Evolutionary conservation across 2,888 invertebrate genomes (phyloP), one percentile per base, ranked within the genome.

Genomic region (Spisula subtruncata): DNA sequence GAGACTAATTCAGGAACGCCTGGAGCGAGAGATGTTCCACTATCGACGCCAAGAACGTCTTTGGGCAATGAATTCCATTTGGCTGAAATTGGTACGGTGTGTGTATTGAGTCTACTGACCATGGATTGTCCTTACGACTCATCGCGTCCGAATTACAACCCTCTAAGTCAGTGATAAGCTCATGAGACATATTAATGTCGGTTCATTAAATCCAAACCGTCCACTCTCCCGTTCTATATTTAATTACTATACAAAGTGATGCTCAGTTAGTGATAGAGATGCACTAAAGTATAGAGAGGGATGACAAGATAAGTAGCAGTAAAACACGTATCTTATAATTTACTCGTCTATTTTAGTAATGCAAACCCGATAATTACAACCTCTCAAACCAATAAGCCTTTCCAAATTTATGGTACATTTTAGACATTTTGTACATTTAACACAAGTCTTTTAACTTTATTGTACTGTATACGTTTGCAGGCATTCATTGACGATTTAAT

Each of bases 181-280:
- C 29, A 48, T 75, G 88, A 85, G 85, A 89, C 82, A 35, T 81
- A 89, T 85, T 75, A 82, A 46, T 14, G 35, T 46, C 56, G 75
- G 46, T 85, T 89, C 88, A 85, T 89, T 85, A 32, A 85, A 81
- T 81, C 71, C 60, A 66, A 56, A 82, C 35, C 66, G 32, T 79
- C 84, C 79, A 41, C 71, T 71, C 81, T 48, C 35, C 81, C 75
- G 66, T 75, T 75, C 2, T 51, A 32, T 51, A 81, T 75, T 85
- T 82, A 60, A 85, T 82, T 79, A 66, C 56, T 29, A 41, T 41
- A 82, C 46, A 48, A 29, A 35, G 46, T 56, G n/a, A 32, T 75
- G 75, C 35, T 75, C 75, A 75, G 29, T 75, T 35, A 35, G 29
- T 35, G 75, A 32, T 18, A 32, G 75, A 35, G 32, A 12, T 75